phyloP scores from a whole-genome alignment of 2,113 vertebrate species.

The Oceanites oceanicus region DNA sequence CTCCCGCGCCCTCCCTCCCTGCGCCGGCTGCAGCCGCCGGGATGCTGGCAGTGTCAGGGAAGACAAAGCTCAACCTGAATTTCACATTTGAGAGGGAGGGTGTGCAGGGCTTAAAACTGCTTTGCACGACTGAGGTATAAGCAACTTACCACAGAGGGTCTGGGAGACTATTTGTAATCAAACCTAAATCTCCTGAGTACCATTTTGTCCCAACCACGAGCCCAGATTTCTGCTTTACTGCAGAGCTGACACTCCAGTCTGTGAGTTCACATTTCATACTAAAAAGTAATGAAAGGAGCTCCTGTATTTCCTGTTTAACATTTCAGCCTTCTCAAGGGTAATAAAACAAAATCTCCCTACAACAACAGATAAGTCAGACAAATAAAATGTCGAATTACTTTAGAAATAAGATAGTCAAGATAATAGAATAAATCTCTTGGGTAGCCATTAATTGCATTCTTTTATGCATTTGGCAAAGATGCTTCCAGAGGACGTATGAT shows the following conservation, averaged over 20 bases:
- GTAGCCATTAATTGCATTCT: conserved; percentile 25
- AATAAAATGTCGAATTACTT: conserved; percentile 52
- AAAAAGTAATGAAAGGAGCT: conserved; percentile 1
- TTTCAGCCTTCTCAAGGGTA: conserved; percentile 44
- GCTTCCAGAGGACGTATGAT: background rate
- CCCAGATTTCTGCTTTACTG: background rate
- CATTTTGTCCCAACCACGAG: background rate
- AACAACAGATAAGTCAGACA: conserved; percentile 50
- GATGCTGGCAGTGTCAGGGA: background rate
- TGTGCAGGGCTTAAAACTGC: background rate
- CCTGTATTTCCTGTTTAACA: conserved; percentile 9
- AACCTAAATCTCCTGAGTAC: background rate
- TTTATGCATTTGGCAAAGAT: background rate
- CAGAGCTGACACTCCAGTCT: background rate
- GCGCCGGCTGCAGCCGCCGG: fast-evolving
- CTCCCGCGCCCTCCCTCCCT: fast-evolving
- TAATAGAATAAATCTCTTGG: conserved; percentile 40
- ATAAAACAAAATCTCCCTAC: conserved; percentile 47
- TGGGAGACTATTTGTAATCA: background rate
- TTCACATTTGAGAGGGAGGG: background rate
- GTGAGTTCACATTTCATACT: background rate
- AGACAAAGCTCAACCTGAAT: background rate
- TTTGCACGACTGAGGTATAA: background rate
- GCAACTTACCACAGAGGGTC: background rate
- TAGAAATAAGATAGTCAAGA: conserved; percentile 42